Evolutionary conservation across 1,140 invertebrate species (phyloP).

Genomic region (Drosophila kikkawai): DNA sequence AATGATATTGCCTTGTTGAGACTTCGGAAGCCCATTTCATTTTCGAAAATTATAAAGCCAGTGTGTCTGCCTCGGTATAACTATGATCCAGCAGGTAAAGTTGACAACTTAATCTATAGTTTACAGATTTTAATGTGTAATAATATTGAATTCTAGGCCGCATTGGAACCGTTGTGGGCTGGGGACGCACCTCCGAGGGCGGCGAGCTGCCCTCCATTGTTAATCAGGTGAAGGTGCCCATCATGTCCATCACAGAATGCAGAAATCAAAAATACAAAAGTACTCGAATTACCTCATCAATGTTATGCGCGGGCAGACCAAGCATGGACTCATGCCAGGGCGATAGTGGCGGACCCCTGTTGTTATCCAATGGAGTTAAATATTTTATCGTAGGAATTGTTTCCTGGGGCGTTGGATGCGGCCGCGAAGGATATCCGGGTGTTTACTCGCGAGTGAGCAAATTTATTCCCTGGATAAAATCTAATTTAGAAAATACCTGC

Average conservation of each 20-base stretch:
- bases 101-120: not conserved
- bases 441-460: conserved; percentile 84
- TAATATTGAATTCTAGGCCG: conserved; percentile 51
- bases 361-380: conserved; percentile 90
- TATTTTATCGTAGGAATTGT: conserved; percentile 91
- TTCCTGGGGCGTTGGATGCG: conserved; percentile 90
- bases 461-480: conserved; percentile 84
- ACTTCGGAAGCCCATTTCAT: conserved; percentile 90
- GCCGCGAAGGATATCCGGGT: conserved; percentile 87
- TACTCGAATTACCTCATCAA: conserved; percentile 91
- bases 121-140: not conserved
- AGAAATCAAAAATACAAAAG: conserved; percentile 92
- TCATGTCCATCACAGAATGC: conserved; percentile 91
- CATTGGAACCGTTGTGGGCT: conserved; percentile 91
- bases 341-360: conserved; percentile 92
- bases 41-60: conserved; percentile 92
- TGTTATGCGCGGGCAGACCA: conserved; percentile 92
- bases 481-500: conserved; percentile 84
- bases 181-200: conserved; percentile 93
- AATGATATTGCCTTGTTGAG: conserved; percentile 94
- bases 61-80: conserved; percentile 90
- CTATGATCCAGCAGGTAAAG: conserved; percentile 89
- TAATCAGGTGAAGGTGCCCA: conserved; percentile 94
- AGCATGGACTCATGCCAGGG: conserved; percentile 94
- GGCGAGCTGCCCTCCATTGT: conserved; percentile 92